phyloP scores from a whole-genome alignment of 92 coral and sea anemone species.

The Isaurus tuberculatus region DNA sequence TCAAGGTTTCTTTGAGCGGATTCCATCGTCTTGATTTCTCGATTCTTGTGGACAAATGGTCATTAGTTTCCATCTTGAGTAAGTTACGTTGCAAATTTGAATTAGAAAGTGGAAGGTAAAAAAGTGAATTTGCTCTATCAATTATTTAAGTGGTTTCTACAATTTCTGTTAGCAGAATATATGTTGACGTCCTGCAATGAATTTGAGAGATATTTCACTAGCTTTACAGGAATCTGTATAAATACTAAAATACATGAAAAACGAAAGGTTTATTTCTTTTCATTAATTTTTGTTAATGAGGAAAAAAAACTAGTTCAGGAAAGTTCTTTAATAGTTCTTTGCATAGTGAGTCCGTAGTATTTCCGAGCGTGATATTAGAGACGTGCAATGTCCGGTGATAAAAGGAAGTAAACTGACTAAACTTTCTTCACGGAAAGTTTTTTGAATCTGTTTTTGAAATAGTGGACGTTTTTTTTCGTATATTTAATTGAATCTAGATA shows the following conservation, averaged over 20 bases:
- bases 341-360: too few relatives aligned
- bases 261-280: too few relatives aligned
- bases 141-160: slow-evolving; percentile 34
- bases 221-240: background rate
- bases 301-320: too few relatives aligned
- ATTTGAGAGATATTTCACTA: background rate
- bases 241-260: background rate
- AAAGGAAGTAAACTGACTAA: too few relatives aligned
- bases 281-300: too few relatives aligned
- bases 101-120: slow-evolving; percentile 6
- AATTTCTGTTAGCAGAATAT: slow-evolving; percentile 19
- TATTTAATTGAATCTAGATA: too few relatives aligned
- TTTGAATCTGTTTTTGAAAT: too few relatives aligned
- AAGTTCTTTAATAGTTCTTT: too few relatives aligned
- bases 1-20: slow-evolving; percentile 26
- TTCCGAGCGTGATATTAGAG: too few relatives aligned
- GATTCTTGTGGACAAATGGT: background rate
- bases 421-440: too few relatives aligned
- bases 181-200: slow-evolving; percentile 2
- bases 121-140: slow-evolving; percentile 9
- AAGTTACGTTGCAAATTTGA: background rate
- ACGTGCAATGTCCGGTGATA: too few relatives aligned
- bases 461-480: too few relatives aligned
- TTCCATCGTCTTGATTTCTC: background rate
- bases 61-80: background rate